A percentile compares a stretch with the other conserved stretches of the same genome.
phyloP scores from a whole-genome alignment of 2,888 invertebrate species.

The Holacanthella duospinosa region DNA sequence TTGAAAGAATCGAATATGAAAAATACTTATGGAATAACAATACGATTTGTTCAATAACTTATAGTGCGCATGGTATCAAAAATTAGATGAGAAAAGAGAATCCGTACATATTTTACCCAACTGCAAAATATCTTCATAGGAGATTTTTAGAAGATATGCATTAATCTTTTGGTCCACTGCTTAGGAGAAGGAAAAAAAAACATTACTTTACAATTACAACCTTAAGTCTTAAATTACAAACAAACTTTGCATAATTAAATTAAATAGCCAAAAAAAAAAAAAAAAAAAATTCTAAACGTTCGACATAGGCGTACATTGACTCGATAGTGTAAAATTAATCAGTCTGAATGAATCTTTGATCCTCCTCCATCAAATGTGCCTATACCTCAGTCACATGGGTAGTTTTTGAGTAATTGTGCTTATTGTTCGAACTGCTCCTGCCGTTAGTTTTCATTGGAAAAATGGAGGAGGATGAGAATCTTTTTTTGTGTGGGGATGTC shows the following conservation, averaged over 20 bases:
- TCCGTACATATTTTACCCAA: too few relatives aligned
- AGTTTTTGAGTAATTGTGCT: constrained; percentile 29
- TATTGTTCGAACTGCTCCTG: constrained; percentile 8
- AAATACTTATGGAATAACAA: too few relatives aligned
- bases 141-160: constrained; percentile 1
- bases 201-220: not conserved
- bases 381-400: constrained; percentile 37
- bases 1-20: too few relatives aligned
- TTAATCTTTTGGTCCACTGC: constrained; percentile 3
- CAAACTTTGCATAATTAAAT: not conserved
- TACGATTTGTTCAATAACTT: too few relatives aligned
- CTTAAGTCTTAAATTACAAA: not conserved
- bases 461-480: constrained; percentile 12
- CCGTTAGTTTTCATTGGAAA: not conserved
- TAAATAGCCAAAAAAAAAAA: not conserved
- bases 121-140: too few relatives aligned
- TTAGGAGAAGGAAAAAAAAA: not conserved
- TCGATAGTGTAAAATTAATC: too few relatives aligned
- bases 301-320: too few relatives aligned
- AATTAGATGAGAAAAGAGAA: too few relatives aligned
- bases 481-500: constrained; percentile 5
- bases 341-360: not conserved
- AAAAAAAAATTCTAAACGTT: too few relatives aligned
- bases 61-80: too few relatives aligned
- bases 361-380: not conserved